phyloP scores from a whole-genome alignment of 2,888 invertebrate species.

The Willowsia nigromaculata region DNA sequence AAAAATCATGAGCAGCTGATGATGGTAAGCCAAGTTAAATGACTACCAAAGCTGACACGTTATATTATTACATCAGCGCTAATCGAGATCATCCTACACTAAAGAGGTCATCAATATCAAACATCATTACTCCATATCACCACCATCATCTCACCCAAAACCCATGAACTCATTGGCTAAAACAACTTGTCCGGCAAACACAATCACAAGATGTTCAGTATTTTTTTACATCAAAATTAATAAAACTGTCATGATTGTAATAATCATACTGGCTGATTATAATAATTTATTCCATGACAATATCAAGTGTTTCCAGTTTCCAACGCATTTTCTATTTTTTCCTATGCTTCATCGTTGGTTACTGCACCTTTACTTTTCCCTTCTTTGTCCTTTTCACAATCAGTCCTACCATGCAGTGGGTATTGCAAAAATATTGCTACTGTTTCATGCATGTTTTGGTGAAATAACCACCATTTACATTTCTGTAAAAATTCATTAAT shows the following conservation, averaged over 20 bases:
- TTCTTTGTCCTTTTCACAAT: neutral
- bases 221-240: conserved; percentile 23
- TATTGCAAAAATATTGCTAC: too few species aligned
- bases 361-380: too few species aligned
- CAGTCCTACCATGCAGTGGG: too few species aligned
- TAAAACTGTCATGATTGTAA: conserved; percentile 31
- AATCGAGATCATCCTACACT: conserved; percentile 37
- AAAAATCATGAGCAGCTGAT: conserved; percentile 43
- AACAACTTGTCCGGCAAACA: conserved; percentile 10
- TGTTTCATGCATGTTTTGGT: too few species aligned
- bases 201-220: neutral
- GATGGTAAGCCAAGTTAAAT: too few species aligned
- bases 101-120: conserved; percentile 54
- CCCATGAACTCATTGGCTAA: conserved; percentile 11
- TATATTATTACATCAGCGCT: conserved; percentile 33
- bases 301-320: conserved; percentile 36
- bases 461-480: too few species aligned
- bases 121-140: neutral
- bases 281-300: conserved; percentile 36
- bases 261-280: conserved; percentile 14
- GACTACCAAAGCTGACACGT: neutral
- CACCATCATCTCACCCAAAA: conserved; percentile 1
- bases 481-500: neutral
- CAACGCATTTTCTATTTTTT: neutral
- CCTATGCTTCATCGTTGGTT: neutral